Evolutionary conservation across 2,888 invertebrate species (phyloP), one percentile per base, ranked within the genome.

Genomic region (Caradrina kadenii): DNA sequence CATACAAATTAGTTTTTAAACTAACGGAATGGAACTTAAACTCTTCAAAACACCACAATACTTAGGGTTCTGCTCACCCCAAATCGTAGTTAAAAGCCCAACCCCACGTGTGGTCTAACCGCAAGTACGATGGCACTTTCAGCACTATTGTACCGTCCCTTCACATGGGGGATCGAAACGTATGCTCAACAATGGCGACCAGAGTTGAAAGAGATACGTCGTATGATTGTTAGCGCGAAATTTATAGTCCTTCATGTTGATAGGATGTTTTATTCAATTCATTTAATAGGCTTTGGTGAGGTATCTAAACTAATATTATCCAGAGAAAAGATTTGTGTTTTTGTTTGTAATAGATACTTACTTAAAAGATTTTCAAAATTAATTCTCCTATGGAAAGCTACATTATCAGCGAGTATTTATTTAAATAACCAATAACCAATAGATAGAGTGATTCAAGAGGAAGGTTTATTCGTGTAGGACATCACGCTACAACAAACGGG

Each of bases 71-170:
- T 58, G 22, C 22, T 72, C 59, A 68, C 81, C 81, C 84, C 52
- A 66, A 53, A 31, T 58, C 45, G 35, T 31, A 70, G 54, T 17
- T 67, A 52, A 45, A 64, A 68, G 68, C 19, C 48, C 31, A 39
- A 67, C 81, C 74, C 86, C 83, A 89, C 82, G 85, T 77, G 83
- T 81, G 83, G 85, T 74, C 80, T 74, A 70, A 83, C 85, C 83
- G 64, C 85, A 79, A 85, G 72, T 74, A 75, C 71, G 61, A 65
- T 76, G 76, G 76, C 64, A 80, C 76, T 77, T 80, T 77, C 74
- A 54, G 58, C 59, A 65, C 70, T 42, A 75, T 79, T 76, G 63
- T 73, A 50, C 42, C 53, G 8, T 73, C 77, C 81, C 76, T 68
- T 54, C 76, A 68, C 63, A 39, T 63, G 48, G 73, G 75, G 76